Evolutionary conservation across 2,888 invertebrate species (phyloP).

Genomic region (Drosophila siamana): DNA sequence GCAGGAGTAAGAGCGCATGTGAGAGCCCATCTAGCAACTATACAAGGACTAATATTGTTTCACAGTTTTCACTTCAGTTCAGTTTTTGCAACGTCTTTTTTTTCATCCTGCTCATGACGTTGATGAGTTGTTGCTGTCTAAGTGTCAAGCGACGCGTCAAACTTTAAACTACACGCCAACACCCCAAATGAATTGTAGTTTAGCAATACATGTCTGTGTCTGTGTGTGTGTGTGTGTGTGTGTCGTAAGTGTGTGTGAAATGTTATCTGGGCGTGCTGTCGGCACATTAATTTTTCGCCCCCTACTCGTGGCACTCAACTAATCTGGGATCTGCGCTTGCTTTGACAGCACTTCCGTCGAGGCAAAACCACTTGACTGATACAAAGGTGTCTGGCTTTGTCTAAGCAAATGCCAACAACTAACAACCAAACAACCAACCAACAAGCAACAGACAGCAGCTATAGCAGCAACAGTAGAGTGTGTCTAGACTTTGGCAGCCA

Average conservation of each 20-base stretch:
- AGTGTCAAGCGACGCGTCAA: constrained; percentile 81
- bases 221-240: constrained; percentile 17
- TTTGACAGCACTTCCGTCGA: constrained; percentile 71
- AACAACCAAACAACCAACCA: too few relatives aligned
- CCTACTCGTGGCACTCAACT: constrained; percentile 44
- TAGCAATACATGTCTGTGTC: constrained; percentile 7
- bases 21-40: constrained; percentile 33
- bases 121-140: constrained; percentile 82
- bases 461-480: constrained; percentile 4
- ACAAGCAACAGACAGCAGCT: too few relatives aligned
- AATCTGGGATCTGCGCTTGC: constrained; percentile 73
- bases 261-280: constrained; percentile 52
- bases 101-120: constrained; percentile 67
- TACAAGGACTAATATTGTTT: constrained; percentile 72
- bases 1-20: constrained; percentile 35
- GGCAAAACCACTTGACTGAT: constrained; percentile 65
- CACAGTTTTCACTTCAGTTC: constrained; percentile 61
- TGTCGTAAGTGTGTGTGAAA: constrained; percentile 18
- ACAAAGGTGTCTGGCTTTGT: constrained; percentile 70
- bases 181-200: constrained; percentile 71
- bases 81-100: constrained; percentile 36
- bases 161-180: constrained; percentile 79
- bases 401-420: constrained; percentile 32
- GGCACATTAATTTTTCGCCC: constrained; percentile 69
- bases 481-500: constrained; percentile 67